Conservation (phyloP, 2,797 vertebrate species). For the Phalanger gymnotis region DNA sequence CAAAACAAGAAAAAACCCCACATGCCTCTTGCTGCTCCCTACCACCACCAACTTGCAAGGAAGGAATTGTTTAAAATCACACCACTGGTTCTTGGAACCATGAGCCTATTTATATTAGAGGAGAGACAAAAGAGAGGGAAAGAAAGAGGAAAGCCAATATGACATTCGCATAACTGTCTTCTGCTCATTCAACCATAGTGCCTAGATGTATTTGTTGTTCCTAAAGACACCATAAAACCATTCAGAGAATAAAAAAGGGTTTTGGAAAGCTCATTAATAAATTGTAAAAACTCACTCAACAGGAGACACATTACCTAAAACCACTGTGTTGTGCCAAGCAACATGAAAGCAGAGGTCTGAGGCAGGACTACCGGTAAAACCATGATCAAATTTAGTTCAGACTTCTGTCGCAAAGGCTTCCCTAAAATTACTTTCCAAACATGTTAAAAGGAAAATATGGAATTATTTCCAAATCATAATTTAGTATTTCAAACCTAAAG, state of each 20-base stretch:
- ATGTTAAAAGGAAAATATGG: background rate
- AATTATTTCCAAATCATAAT: background rate
- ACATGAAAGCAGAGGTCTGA: background rate
- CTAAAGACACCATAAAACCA: conserved; percentile 26
- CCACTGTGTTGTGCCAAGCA: background rate
- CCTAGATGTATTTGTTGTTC: conserved; percentile 33
- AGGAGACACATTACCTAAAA: background rate
- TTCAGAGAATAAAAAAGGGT: conserved; percentile 41
- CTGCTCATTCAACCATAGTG: conserved; percentile 31
- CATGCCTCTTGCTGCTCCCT: background rate
- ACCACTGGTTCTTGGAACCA: background rate
- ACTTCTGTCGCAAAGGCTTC: background rate
- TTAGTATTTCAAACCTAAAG: conserved; percentile 8
- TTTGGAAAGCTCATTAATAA: conserved; percentile 54
- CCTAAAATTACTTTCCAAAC: background rate
- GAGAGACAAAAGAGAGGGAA: background rate
- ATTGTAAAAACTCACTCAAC: background rate
- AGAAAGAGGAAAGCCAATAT: background rate
- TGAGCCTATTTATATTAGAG: conserved; percentile 20
- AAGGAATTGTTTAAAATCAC: background rate
- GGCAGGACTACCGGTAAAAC: background rate
- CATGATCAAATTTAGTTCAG: background rate
- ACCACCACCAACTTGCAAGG: background rate
- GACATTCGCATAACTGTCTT: background rate
- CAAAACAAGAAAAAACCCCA: conserved; percentile 12